Conservation (phyloP, 1,140 invertebrate genomes). For the Harlomillsia oculata region DNA sequence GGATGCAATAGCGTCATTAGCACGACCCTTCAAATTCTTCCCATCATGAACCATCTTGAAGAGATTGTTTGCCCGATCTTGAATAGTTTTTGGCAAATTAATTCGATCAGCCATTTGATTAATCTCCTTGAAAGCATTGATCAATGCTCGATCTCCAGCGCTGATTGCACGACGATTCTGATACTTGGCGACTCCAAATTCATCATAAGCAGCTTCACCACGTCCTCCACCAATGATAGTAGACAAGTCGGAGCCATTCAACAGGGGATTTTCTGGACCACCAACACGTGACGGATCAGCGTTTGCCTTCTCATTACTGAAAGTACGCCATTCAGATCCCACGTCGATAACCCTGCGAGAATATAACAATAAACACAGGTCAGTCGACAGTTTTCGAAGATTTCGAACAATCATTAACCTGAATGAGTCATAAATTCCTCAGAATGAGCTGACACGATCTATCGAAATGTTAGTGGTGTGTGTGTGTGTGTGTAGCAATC, state of each 20-base stretch:
- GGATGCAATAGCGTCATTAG: constrained; percentile 96
- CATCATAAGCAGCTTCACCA: constrained; percentile 68
- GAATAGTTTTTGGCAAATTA: constrained; percentile 88
- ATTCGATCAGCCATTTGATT: constrained; percentile 95
- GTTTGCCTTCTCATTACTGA: constrained; percentile 94
- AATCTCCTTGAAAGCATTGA: constrained; percentile 87
- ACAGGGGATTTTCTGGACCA: constrained; percentile 85
- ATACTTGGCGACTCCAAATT: constrained; percentile 82
- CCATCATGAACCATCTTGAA: constrained; percentile 94
- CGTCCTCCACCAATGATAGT: constrained; percentile 92
- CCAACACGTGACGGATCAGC: constrained; percentile 98
- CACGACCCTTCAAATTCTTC: constrained; percentile 85
- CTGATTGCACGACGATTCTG: constrained; percentile 86
- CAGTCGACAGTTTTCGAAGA: too few species aligned
- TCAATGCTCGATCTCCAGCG: constrained; percentile 84
- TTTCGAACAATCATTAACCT: too few species aligned
- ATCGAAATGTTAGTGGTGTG: too few species aligned
- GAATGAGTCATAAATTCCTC: too few species aligned
- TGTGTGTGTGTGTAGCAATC: too few species aligned
- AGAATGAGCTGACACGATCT: too few species aligned
- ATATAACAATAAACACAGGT: constrained; percentile 19
- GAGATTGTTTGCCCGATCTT: constrained; percentile 87
- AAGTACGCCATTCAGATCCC: constrained; percentile 99
- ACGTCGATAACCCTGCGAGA: constrained; percentile 88
- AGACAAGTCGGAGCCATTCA: constrained; percentile 91